These are phyloP conservation scores for Neosalanx taihuensis DNA, from an alignment of 2,797 vertebrate species.

Conservation along the genomic window DNA sequence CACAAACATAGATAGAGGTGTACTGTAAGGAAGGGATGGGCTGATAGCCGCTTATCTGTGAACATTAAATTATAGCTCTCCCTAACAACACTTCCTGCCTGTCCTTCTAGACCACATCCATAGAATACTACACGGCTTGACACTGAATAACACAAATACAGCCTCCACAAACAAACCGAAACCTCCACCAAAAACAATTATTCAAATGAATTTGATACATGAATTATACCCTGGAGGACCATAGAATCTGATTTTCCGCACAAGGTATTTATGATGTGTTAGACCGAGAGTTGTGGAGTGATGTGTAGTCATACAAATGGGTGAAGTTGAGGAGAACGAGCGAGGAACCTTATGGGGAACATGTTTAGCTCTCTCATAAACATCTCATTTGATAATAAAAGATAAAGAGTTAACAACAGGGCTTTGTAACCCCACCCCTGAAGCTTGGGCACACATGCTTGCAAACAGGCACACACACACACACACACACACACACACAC, in stretches of 20 bases:
- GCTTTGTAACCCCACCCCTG: slow-evolving; percentile 54
- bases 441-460: slow-evolving; percentile 41
- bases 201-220: too few relatives aligned
- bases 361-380: slow-evolving; percentile 61
- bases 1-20: background rate
- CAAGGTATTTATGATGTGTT: slow-evolving; percentile 39
- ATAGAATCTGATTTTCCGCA: background rate
- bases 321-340: slow-evolving; percentile 36
- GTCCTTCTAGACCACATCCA: slow-evolving; percentile 6
- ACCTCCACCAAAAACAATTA: too few relatives aligned
- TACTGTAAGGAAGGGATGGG: background rate
- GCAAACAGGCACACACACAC: slow-evolving; percentile 33
- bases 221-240: background rate
- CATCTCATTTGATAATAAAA: slow-evolving; percentile 65
- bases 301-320: slow-evolving; percentile 37
- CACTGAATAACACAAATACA: background rate
- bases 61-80: background rate
- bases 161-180: too few relatives aligned
- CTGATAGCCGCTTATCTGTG: background rate
- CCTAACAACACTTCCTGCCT: background rate
- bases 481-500: slow-evolving; percentile 44
- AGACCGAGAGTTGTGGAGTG: slow-evolving; percentile 11
- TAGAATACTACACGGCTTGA: slow-evolving; percentile 1
- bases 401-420: slow-evolving; percentile 56
- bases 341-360: slow-evolving; percentile 50